These are phyloP conservation scores for Cichladusa arquata DNA, from an alignment of 2,113 vertebrate species.

Conservation along the genomic window DNA sequence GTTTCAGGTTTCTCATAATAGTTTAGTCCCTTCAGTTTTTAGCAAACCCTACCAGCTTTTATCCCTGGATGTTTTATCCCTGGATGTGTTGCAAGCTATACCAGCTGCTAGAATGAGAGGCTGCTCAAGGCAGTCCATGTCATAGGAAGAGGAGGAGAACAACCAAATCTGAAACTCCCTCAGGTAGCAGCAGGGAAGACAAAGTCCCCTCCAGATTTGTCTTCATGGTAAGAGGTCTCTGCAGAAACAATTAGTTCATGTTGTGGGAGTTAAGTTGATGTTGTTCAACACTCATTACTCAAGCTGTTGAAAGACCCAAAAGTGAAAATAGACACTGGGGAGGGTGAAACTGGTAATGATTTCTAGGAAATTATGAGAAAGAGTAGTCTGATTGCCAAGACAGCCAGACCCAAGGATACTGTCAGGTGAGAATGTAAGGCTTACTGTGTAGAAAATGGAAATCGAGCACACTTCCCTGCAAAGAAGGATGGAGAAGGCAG, in stretches of 20 bases:
- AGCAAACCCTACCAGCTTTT: not conserved
- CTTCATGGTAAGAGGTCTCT: conserved; percentile 5
- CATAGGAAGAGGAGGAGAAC: not conserved
- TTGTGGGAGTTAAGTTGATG: conserved; percentile 9
- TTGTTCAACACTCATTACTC: conserved; percentile 1
- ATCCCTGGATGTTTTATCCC: not conserved
- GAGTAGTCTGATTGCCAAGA: not conserved
- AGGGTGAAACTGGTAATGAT: conserved; percentile 5
- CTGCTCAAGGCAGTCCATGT: not conserved
- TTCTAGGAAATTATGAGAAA: conserved; percentile 40
- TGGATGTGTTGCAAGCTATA: not conserved
- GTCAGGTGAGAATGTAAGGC: not conserved
- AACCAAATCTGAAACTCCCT: not conserved
- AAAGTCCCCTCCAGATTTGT: not conserved
- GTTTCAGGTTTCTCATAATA: not conserved
- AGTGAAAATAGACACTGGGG: conserved; percentile 11
- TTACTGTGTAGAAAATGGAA: not conserved
- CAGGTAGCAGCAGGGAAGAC: not conserved
- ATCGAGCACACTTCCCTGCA: not conserved
- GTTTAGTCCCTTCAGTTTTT: not conserved
- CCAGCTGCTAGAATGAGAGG: not conserved
- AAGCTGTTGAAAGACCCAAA: conserved; percentile 30
- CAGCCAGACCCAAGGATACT: not conserved
- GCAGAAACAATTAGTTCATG: conserved; percentile 25
- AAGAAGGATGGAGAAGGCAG: not conserved